A percentile compares a stretch with the other conserved stretches of the same genome.
These are phyloP conservation scores for Aeoliscus strigatus DNA, from an alignment of 2,797 vertebrate genomes.

Conservation along the genomic window DNA sequence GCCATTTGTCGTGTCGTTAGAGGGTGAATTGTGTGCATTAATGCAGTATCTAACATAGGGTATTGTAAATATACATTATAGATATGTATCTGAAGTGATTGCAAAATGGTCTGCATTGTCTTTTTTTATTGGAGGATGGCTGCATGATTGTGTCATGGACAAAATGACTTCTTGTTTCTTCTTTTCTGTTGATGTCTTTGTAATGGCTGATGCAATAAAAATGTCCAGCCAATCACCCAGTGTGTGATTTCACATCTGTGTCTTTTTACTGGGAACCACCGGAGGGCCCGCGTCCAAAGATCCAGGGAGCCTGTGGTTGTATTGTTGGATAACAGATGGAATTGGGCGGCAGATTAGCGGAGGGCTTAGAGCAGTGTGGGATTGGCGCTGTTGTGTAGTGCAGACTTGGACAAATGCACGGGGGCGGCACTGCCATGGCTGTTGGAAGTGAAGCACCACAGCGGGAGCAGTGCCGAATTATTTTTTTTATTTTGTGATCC, in stretches of 20 bases:
- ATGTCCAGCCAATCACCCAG: constrained; percentile 39
- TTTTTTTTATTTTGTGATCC: too few relatives aligned
- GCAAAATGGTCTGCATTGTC: constrained; percentile 37
- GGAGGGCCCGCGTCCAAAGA: constrained; percentile 41
- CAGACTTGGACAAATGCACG: constrained; percentile 33
- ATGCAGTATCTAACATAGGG: constrained; percentile 28
- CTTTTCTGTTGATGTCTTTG: constrained; percentile 52
- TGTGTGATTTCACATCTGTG: constrained; percentile 58
- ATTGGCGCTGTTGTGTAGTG: constrained; percentile 24
- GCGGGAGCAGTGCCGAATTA: too few relatives aligned
- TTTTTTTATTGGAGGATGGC: constrained; percentile 48
- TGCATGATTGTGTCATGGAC: constrained; percentile 33
- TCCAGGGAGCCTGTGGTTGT: constrained; percentile 42
- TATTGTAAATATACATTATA: constrained; percentile 59
- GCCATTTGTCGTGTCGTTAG: constrained; percentile 2
- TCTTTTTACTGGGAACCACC: constrained; percentile 39
- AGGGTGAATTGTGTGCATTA: constrained; percentile 31
- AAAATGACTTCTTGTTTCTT: constrained; percentile 23
- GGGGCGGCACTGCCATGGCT: constrained; percentile 29
- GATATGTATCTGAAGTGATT: constrained; percentile 45
- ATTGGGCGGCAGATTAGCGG: constrained; percentile 61
- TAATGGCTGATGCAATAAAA: constrained; percentile 68
- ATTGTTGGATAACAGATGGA: constrained; percentile 55
- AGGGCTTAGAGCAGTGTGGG: constrained; percentile 49
- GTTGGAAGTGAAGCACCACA: too few relatives aligned